Evolutionary conservation across 1,140 invertebrate species (phyloP), one percentile per base, ranked within the genome.

Genomic region (Steinernema khuongi): DNA sequence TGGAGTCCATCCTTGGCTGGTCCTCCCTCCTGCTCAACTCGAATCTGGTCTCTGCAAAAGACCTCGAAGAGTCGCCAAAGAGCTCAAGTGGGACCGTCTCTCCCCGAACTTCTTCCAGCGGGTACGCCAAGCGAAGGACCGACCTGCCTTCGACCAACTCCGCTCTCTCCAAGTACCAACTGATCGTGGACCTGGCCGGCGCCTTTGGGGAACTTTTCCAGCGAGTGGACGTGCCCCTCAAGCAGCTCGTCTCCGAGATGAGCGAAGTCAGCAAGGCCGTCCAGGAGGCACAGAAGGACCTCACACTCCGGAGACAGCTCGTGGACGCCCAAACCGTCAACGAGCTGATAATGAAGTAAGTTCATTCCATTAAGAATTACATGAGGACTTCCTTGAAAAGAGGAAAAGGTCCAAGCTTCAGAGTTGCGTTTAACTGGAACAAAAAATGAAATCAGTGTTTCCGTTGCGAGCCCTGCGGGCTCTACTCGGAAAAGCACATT

Each of bases 261-360:
- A 68, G 70, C 1, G 33, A 68, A 0, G 60, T 84, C 17, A 79
- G 79, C 41, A 78, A 81, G 60, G 67, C 33, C 36, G 66, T 85
- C 26, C 80, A 84, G 22, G 81, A 85, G 32, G 36, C 80, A 17
- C 83, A 84, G 71, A 30, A 83, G 29, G 83, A 84, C 66, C 72
- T 84, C 18, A 85, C 84, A 31, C 33, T 80, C 29, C 71, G 81
- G 28, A 71, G 80, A 22, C 80, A 79, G 43, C 70, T 84, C 1
- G 73, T 84, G 26, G 73, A 81, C 31, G 73, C 67, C 28, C 77
- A 80, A 22, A 68, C 73, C 26, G 70, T 84, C 36, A 66, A 84
- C 22, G 66, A 73, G 14, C 44, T 79, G 18, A 71, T 84, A 30
- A 33, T 68, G 43, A 36, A 32, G 80, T 83, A 70, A 71, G 32